phyloP scores from a whole-genome alignment of 2,113 vertebrate genomes.

The Zosterops japonicus region DNA sequence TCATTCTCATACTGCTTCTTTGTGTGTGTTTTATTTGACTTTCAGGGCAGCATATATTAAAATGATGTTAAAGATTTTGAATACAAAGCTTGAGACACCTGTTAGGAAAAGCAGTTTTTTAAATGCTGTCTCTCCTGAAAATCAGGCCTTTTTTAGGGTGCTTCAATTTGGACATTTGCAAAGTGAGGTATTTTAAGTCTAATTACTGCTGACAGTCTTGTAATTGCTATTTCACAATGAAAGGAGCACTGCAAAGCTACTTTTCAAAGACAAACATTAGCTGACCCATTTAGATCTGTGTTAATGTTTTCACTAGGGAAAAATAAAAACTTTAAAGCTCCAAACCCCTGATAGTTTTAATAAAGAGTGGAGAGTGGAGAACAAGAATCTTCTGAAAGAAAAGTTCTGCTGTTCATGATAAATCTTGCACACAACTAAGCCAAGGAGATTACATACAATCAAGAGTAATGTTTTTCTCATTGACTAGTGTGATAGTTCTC shows the following conservation, averaged over 20 bases:
- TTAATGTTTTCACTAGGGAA: background rate
- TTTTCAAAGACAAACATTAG: background rate
- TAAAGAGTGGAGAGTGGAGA: background rate
- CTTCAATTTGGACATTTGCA: background rate
- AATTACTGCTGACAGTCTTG: background rate
- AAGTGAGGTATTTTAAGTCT: background rate
- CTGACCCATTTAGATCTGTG: background rate
- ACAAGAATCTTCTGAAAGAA: background rate
- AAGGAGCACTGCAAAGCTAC: background rate
- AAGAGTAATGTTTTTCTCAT: background rate
- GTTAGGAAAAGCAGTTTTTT: background rate
- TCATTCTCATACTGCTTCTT: background rate
- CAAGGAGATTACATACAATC: background rate
- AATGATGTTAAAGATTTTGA: background rate
- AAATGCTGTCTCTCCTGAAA: background rate
- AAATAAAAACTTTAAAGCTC: background rate
- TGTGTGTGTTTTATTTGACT: constrained; percentile 16
- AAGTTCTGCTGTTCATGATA: background rate
- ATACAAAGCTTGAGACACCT: background rate
- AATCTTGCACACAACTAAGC: background rate
- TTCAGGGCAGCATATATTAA: background rate
- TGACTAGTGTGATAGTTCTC: background rate
- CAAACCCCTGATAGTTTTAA: background rate
- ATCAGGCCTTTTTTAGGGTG: background rate
- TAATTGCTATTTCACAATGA: background rate